Evolutionary conservation across 2,797 vertebrate species (phyloP), one percentile per base, ranked within the genome.

Genomic region (Sciurus carolinensis): DNA sequence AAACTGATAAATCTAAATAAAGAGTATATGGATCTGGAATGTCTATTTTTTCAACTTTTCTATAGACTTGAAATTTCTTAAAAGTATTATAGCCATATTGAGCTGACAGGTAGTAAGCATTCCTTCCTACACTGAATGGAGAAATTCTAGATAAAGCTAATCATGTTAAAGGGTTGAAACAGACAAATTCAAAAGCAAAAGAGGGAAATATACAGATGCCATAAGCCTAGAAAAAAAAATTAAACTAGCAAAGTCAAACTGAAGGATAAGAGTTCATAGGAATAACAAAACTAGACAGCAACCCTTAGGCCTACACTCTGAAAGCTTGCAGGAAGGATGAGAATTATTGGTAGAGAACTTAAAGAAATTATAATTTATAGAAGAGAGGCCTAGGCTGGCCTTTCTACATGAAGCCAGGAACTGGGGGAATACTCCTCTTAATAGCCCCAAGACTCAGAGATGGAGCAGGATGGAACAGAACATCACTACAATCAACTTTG

Each of bases 121-220:
- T 96, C 54, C 26, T 91, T 96, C 66, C 15, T 77, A 57, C 3
- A 91, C 14, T 57, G 62, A 91, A 64, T 57, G 94, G 0, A 92
- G 28, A 95, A 89, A 95, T 66, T 95, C 24, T 66, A 83, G 26
- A 90, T n/a, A 90, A 90, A 95, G 47, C 11, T 83, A 18, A 87
- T 54, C 72, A 73, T 30, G 89, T 90, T 28, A 71, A 50, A 93
- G 71, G 50, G 28, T 72, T 87, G 72, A 91, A 73, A 92, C 33
- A 83, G 52, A 44, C 18, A 72, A 94, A 83, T 79, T 92, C 57
- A 54, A 89, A 73, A 96, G 84, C 39, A 69, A 20, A 36, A 36
- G 33, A 93, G 64, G 33, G 44, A 96, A 90, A 73, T 88, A 95
- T n/a, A 71, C 13, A 87, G 26, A 76, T 76, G 24, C 12, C 71